phyloP scores from a whole-genome alignment of 1,140 invertebrate species.

The Mercenaria mercenaria region DNA sequence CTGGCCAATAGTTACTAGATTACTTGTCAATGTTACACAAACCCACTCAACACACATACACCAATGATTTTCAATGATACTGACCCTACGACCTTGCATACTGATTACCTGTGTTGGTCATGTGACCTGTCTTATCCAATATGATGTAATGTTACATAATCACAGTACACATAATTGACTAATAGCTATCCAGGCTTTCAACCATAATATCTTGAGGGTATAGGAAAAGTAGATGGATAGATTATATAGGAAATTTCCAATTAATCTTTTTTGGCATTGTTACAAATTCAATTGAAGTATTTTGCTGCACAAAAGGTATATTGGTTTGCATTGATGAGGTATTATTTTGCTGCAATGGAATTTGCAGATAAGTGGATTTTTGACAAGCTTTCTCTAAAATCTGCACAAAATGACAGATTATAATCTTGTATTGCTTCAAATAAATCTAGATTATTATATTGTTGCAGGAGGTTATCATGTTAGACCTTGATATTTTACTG shows the following conservation, averaged over 20 bases:
- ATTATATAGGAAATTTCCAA: constrained; percentile 17
- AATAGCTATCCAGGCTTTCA: constrained; percentile 34
- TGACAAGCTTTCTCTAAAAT: constrained; percentile 11
- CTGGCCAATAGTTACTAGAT: constrained; percentile 56
- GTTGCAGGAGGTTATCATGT: no score
- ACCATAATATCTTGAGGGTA: constrained; percentile 12
- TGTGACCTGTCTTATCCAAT: constrained; percentile 56
- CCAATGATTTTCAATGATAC: constrained; percentile 63
- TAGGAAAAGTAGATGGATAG: constrained; percentile 6
- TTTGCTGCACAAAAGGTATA: neutral
- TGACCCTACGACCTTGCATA: constrained; percentile 64
- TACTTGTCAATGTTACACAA: constrained; percentile 58
- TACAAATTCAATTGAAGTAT: neutral
- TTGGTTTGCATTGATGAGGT: constrained; percentile 17
- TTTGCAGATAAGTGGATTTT: constrained; percentile 22
- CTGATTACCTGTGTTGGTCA: constrained; percentile 46
- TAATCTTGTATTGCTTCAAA: neutral
- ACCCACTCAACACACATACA: constrained; percentile 41
- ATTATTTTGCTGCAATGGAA: constrained; percentile 26
- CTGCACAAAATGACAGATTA: neutral
- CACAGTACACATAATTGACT: constrained; percentile 44
- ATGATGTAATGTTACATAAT: constrained; percentile 60
- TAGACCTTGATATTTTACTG: no score
- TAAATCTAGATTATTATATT: no score
- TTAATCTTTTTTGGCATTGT: constrained; percentile 44